Evolutionary conservation across 1,140 invertebrate genomes (phyloP).

Genomic region (Heliconius eleuchia): DNA sequence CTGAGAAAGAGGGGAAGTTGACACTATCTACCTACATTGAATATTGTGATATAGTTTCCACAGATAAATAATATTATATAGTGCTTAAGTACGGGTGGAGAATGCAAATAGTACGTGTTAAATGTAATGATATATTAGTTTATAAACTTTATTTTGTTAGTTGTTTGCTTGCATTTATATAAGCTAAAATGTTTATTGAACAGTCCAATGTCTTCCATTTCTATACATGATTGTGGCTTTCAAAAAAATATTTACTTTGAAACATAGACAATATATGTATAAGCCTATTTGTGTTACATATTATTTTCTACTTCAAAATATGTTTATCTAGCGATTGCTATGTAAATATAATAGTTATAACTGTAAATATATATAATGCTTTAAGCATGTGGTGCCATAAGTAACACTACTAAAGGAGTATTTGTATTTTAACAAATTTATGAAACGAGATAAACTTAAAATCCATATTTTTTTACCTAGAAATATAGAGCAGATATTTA

Average conservation of each 20-base stretch:
- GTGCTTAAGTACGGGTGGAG: slow-evolving; percentile 62
- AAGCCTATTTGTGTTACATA: slow-evolving; percentile 5
- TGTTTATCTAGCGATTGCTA: slow-evolving; percentile 24
- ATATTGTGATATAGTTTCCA: slow-evolving; percentile 73
- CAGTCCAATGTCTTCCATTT: slow-evolving; percentile 72
- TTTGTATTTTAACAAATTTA: slow-evolving; percentile 51
- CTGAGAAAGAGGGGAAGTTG: slow-evolving; percentile 44
- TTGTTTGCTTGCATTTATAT: slow-evolving; percentile 39
- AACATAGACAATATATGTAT: slow-evolving; percentile 2
- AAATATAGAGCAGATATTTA: slow-evolving; percentile 28
- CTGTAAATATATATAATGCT: slow-evolving; percentile 68
- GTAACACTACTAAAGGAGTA: slow-evolving; percentile 70
- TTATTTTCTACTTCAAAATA: slow-evolving; percentile 15
- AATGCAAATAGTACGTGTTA: slow-evolving; percentile 44
- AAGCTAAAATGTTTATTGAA: slow-evolving; percentile 33
- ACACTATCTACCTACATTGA: slow-evolving; percentile 55
- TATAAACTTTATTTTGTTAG: slow-evolving; percentile 25
- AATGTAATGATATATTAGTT: slow-evolving; percentile 38
- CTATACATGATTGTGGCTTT: slow-evolving; percentile 20
- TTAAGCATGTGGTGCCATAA: slow-evolving; percentile 79
- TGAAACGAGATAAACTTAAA: slow-evolving; percentile 21
- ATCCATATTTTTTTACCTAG: slow-evolving; percentile 19
- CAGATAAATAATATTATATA: slow-evolving; percentile 57
- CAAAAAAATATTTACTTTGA: slow-evolving; percentile 1
- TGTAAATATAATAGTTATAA: slow-evolving; percentile 44